Evolutionary conservation across 2,888 invertebrate genomes (phyloP).

Genomic region (Boloria euphrosyne): DNA sequence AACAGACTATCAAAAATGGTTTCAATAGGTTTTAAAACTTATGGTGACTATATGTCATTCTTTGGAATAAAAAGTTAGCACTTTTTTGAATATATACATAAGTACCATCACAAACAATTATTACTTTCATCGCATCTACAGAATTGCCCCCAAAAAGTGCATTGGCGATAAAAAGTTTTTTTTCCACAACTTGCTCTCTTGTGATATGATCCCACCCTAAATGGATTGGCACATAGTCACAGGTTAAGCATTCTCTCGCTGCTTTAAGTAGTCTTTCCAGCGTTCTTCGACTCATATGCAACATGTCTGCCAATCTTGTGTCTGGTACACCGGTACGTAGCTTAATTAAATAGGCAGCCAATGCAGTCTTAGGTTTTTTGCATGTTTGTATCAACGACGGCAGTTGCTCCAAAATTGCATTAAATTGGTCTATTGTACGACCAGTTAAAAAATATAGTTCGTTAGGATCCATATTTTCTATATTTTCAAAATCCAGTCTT

Average conservation of each 20-base stretch:
- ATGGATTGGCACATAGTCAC: conserved; percentile 9
- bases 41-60: no score
- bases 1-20: conserved; percentile 34
- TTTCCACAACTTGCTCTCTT: conserved; percentile 1
- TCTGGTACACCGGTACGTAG: conserved; percentile 7
- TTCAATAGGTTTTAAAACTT: neutral
- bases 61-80: no score
- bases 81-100: no score
- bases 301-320: conserved; percentile 4
- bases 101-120: no score
- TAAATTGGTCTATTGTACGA: conserved; percentile 6
- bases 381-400: neutral
- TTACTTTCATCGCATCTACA: neutral
- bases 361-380: conserved; percentile 2
- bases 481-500: neutral
- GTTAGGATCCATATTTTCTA: conserved; percentile 5
- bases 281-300: neutral
- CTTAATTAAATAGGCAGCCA: conserved; percentile 7
- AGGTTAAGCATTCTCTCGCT: conserved; percentile 5
- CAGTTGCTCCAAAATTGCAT: neutral
- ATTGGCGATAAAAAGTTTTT: no score
- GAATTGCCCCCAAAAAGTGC: no score
- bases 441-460: conserved; percentile 8
- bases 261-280: conserved; percentile 1
- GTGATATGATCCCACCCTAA: conserved; percentile 10